These are phyloP conservation scores for Macrotrachela quadricornifera DNA, from an alignment of 1,140 invertebrate species.

Conservation along the genomic window DNA sequence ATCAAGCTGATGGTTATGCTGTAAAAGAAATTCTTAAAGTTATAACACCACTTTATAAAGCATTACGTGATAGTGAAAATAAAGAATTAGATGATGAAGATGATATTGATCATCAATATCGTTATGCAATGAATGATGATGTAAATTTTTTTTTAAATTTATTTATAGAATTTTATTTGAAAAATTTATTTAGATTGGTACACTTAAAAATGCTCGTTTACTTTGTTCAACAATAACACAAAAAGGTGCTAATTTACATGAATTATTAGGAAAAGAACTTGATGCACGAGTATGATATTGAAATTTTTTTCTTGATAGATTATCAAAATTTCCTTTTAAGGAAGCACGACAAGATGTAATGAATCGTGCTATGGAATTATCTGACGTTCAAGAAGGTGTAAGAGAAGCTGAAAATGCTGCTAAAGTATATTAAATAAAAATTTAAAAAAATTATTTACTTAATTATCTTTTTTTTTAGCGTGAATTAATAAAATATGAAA, in stretches of 20 bases:
- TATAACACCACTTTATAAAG: slow-evolving; percentile 54
- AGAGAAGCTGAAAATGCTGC: slow-evolving; percentile 35
- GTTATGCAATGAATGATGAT: not conserved
- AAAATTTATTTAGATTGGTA: slow-evolving; percentile 42
- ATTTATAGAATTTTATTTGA: not conserved
- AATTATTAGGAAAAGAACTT: slow-evolving; percentile 67
- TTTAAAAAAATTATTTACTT: slow-evolving; percentile 35
- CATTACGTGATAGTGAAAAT: slow-evolving; percentile 37
- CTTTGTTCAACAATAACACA: slow-evolving; percentile 69
- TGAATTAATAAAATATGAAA: slow-evolving; percentile 48
- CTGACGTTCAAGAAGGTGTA: slow-evolving; percentile 51
- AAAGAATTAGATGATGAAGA: slow-evolving; percentile 17
- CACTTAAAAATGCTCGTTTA: slow-evolving; percentile 61
- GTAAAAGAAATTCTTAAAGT: slow-evolving; percentile 87
- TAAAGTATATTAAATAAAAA: slow-evolving; percentile 14
- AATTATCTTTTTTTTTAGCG: slow-evolving; percentile 21
- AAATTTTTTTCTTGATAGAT: not conserved
- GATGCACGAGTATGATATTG: slow-evolving; percentile 45
- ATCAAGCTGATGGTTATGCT: slow-evolving; percentile 79
- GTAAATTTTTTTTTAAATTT: not conserved
- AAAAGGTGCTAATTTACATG: slow-evolving; percentile 66
- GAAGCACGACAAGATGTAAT: slow-evolving; percentile 42
- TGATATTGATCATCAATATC: slow-evolving; percentile 16
- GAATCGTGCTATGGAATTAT: slow-evolving; percentile 53
- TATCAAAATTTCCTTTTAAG: slow-evolving; percentile 13